These are phyloP conservation scores for Cantharis flavilabris DNA, from an alignment of 2,888 invertebrate genomes.

Conservation along the genomic window DNA sequence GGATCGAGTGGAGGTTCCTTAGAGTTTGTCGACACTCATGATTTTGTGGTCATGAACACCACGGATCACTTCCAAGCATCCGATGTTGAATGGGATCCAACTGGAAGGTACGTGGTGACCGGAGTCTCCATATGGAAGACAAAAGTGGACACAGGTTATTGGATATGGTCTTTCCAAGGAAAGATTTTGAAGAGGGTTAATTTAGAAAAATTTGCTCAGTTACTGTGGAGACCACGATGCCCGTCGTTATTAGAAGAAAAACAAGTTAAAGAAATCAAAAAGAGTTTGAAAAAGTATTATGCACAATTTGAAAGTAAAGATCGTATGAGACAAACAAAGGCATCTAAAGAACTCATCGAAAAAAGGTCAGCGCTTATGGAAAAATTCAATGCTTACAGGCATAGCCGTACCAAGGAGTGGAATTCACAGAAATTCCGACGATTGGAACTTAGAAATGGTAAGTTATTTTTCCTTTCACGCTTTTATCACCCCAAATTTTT, in stretches of 20 bases:
- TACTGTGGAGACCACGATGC: slow-evolving; percentile 95
- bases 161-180: slow-evolving; percentile 97
- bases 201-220: slow-evolving; percentile 91
- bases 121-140: slow-evolving; percentile 95
- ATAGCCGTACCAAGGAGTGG: slow-evolving; percentile 76
- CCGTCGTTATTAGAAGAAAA: slow-evolving; percentile 80
- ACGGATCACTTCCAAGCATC: slow-evolving; percentile 92
- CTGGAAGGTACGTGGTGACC: slow-evolving; percentile 95
- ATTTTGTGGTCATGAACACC: slow-evolving; percentile 93
- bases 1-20: slow-evolving; percentile 83
- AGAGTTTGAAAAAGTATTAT: slow-evolving; percentile 96
- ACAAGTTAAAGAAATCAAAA: slow-evolving; percentile 93
- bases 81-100: slow-evolving; percentile 99
- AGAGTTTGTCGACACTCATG: slow-evolving; percentile 94
- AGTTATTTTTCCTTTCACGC: slow-evolving; percentile 53
- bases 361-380: slow-evolving; percentile 87
- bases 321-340: slow-evolving; percentile 87
- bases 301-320: slow-evolving; percentile 96
- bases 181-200: slow-evolving; percentile 77
- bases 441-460: slow-evolving; percentile 85
- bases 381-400: slow-evolving; percentile 82
- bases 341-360: slow-evolving; percentile 93
- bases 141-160: slow-evolving; percentile 90
- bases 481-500: slow-evolving; percentile 35
- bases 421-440: slow-evolving; percentile 77